Evolutionary conservation across 2,797 vertebrate species (phyloP).

Genomic region (Pantherophis alleghaniensis): DNA sequence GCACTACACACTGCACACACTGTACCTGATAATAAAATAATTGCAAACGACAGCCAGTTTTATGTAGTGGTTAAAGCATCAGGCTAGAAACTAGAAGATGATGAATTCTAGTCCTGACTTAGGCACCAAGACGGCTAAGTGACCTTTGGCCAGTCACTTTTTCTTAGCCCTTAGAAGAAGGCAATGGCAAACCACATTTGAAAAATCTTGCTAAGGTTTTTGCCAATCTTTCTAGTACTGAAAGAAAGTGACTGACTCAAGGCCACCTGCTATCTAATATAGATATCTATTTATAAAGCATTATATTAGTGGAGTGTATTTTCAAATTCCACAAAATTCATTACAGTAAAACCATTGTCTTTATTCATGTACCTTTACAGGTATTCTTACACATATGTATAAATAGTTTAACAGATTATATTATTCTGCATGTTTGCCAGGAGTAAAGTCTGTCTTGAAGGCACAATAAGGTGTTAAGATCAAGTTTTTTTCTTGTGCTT

Average conservation of each 20-base stretch:
- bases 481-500: background rate
- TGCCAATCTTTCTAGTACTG: background rate
- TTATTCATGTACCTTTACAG: background rate
- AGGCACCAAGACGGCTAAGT: background rate
- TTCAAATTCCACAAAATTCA: background rate
- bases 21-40: background rate
- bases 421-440: background rate
- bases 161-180: background rate
- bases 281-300: background rate
- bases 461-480: background rate
- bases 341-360: background rate
- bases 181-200: background rate
- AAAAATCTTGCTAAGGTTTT: background rate
- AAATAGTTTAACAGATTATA: background rate
- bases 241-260: too few species aligned
- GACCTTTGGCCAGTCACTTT: background rate
- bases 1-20: background rate
- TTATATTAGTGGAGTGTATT: background rate
- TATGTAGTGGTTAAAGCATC: background rate
- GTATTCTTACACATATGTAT: background rate
- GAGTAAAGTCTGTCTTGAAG: background rate
- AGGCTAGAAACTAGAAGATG: background rate
- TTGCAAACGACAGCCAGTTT: background rate
- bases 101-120: background rate
- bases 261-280: background rate